These are phyloP conservation scores for Drosophila repleta DNA, from an alignment of 1,140 invertebrate genomes.

Conservation along the genomic window DNA sequence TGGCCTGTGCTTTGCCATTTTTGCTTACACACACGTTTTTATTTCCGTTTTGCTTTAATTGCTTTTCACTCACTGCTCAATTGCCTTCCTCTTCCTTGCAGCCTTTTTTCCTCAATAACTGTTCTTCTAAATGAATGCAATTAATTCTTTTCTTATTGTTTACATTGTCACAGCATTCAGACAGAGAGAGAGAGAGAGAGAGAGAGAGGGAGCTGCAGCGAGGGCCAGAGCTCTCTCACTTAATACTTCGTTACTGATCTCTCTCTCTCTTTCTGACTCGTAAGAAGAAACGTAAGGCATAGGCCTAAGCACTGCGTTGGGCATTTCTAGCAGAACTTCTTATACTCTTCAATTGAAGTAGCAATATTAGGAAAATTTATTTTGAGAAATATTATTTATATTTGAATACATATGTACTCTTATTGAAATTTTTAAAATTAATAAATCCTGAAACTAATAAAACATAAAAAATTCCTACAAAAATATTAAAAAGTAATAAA, in stretches of 20 bases:
- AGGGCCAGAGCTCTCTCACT: background rate
- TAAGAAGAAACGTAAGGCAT: background rate
- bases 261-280: background rate
- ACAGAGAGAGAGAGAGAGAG: background rate
- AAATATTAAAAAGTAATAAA: no score
- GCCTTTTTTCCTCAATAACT: slow-evolving; percentile 12
- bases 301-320: background rate
- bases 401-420: no score
- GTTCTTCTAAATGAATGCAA: slow-evolving; percentile 24
- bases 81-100: slow-evolving; percentile 21
- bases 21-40: slow-evolving; percentile 35
- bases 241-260: background rate
- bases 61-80: slow-evolving; percentile 46
- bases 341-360: slow-evolving; percentile 3
- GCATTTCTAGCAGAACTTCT: background rate
- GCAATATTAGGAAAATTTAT: no score
- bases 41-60: slow-evolving; percentile 52
- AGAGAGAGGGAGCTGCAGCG: background rate
- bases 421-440: no score
- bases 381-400: no score
- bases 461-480: no score
- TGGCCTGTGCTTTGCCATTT: slow-evolving; percentile 37
- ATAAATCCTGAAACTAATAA: no score
- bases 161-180: background rate
- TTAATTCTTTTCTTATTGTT: slow-evolving; percentile 8